phyloP scores from a whole-genome alignment of 1,140 invertebrate species.

The Mesaphorura yosii region DNA sequence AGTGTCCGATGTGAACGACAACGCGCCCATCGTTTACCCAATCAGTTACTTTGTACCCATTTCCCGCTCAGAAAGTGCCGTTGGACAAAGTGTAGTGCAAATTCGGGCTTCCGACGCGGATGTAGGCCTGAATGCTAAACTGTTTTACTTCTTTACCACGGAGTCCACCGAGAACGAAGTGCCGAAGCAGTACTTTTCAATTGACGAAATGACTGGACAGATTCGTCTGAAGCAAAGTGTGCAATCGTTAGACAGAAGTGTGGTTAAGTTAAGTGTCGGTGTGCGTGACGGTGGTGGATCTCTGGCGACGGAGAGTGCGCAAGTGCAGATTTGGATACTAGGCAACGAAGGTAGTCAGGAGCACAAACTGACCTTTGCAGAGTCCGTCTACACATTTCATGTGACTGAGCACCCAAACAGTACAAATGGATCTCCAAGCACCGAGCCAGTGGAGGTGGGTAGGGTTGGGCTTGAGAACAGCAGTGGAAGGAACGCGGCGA shows the following conservation, averaged over 20 bases:
- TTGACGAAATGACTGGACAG: conserved; percentile 63
- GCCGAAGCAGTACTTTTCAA: conserved; percentile 61
- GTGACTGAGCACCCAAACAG: too few relatives aligned
- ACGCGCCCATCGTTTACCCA: conserved; percentile 76
- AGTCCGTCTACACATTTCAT: too few relatives aligned
- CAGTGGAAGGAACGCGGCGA: conserved; percentile 33
- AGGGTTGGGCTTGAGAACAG: conserved; percentile 51
- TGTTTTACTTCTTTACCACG: conserved; percentile 59
- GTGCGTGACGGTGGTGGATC: conserved; percentile 67
- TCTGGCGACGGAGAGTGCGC: conserved; percentile 43
- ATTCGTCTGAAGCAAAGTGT: conserved; percentile 54
- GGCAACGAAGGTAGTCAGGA: too few relatives aligned
- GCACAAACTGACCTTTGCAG: too few relatives aligned
- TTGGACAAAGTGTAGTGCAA: conserved; percentile 54
- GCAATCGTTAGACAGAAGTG: conserved; percentile 41
- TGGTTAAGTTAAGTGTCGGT: conserved; percentile 57
- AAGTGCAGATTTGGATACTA: too few relatives aligned
- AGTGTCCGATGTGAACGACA: conserved; percentile 82
- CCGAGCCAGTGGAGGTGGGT: conserved; percentile 56
- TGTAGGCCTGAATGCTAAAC: conserved; percentile 65
- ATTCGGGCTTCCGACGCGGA: conserved; percentile 67
- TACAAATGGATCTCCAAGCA: too few relatives aligned
- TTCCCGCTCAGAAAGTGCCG: conserved; percentile 48
- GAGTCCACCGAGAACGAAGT: conserved; percentile 62
- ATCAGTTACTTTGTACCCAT: conserved; percentile 62